Conservation (phyloP, 37 sponge, comb jelly and placozoan species). For the Diacarnus erythraeanus region DNA sequence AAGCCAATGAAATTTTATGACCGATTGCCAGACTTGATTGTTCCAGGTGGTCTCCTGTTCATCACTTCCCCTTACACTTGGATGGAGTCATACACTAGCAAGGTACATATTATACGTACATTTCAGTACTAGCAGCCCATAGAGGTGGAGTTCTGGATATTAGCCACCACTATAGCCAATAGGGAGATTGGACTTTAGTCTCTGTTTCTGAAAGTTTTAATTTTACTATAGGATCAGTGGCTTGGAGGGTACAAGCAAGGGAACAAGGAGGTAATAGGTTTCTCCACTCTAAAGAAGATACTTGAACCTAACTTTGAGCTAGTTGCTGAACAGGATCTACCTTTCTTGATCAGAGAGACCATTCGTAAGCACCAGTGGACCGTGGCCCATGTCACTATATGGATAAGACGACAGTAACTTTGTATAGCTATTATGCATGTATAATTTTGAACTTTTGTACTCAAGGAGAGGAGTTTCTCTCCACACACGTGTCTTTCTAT, state of each 20-base stretch:
- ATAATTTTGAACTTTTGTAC: too few species aligned
- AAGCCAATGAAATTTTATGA: constrained; percentile 64
- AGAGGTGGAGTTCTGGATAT: too few species aligned
- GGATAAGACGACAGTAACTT: constrained; percentile 66
- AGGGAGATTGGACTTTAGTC: too few species aligned
- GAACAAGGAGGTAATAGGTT: constrained; percentile 44
- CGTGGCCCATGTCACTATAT: constrained; percentile 81
- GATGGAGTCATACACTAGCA: constrained; percentile 81
- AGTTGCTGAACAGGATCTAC: constrained; percentile 59
- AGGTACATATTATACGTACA: too few species aligned
- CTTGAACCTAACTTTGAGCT: constrained; percentile 75
- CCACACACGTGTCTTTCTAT: neutral
- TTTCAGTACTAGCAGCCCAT: too few species aligned
- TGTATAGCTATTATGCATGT: too few species aligned
- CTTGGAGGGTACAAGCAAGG: constrained; percentile 69
- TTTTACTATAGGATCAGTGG: constrained; percentile 68
- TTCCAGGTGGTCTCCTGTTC: constrained; percentile 78
- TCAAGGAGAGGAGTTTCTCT: neutral
- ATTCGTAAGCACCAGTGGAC: constrained; percentile 77
- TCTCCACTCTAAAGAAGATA: constrained; percentile 50
- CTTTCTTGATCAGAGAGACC: constrained; percentile 85
- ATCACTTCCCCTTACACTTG: constrained; percentile 86
- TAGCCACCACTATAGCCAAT: too few species aligned
- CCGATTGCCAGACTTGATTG: constrained; percentile 61
- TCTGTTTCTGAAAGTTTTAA: too few species aligned